A percentile compares a stretch with the other conserved stretches of the same genome.
phyloP scores from a whole-genome alignment of 2,797 vertebrate genomes.

The Bucorvus abyssinicus region DNA sequence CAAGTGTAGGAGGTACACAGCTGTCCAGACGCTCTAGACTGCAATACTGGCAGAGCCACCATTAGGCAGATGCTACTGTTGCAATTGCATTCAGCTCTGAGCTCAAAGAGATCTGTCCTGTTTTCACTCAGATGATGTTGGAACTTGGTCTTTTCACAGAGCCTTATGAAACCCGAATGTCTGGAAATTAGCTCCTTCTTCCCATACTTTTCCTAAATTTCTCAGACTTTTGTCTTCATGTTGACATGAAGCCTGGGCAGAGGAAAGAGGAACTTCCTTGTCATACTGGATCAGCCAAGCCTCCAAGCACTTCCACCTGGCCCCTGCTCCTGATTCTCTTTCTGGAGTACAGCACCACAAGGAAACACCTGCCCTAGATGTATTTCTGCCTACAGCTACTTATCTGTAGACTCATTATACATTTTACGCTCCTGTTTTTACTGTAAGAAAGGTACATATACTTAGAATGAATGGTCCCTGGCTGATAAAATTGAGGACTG shows the following conservation, averaged over 20 bases:
- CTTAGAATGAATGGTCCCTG: background rate
- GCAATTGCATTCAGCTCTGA: constrained; percentile 1
- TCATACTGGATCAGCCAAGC: background rate
- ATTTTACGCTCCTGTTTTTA: background rate
- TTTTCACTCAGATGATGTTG: constrained; percentile 43
- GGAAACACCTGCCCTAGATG: background rate
- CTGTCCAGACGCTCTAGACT: constrained; percentile 42
- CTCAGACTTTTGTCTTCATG: background rate
- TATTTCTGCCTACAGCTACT: background rate
- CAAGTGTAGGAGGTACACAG: constrained; percentile 59
- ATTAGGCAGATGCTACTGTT: constrained; percentile 51
- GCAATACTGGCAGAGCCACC: constrained; percentile 50
- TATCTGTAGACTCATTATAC: background rate
- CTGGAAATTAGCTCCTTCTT: constrained; percentile 2
- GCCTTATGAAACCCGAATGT: constrained; percentile 41
- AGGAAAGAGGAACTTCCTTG: background rate
- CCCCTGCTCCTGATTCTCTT: background rate
- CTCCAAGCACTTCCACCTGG: background rate
- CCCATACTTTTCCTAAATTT: background rate
- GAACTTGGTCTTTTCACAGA: constrained; percentile 7
- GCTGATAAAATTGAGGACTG: background rate
- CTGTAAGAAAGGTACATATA: background rate
- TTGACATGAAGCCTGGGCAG: background rate
- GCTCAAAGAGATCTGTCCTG: background rate
- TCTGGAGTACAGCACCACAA: background rate